Evolutionary conservation across 2,888 invertebrate species (phyloP).

Genomic region (Colletes collaris): DNA sequence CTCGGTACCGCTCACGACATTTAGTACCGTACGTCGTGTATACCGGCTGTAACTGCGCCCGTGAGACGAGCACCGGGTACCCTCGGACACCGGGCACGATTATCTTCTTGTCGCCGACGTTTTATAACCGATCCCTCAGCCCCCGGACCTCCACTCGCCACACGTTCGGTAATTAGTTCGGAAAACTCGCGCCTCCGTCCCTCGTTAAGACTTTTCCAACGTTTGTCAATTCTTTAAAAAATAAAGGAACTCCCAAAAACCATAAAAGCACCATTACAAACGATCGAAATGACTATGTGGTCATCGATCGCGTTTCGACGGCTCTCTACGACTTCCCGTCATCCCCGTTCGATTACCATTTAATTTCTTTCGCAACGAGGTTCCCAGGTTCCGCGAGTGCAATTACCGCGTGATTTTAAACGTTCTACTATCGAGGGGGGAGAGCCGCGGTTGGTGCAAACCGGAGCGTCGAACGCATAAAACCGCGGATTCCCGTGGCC

Average conservation of each 20-base stretch:
- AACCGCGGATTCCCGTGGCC: slow-evolving; percentile 15
- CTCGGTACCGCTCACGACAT: slow-evolving; percentile 63
- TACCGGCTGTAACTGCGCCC: slow-evolving; percentile 48
- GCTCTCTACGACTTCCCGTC: background rate
- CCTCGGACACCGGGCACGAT: slow-evolving; percentile 37
- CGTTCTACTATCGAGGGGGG: slow-evolving; percentile 8
- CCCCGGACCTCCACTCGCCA: background rate
- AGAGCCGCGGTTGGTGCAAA: background rate
- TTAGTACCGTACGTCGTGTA: slow-evolving; percentile 68
- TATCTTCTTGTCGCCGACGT: slow-evolving; percentile 34
- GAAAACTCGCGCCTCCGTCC: no score
- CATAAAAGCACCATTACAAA: no score
- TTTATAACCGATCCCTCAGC: slow-evolving; percentile 27
- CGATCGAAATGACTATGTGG: no score
- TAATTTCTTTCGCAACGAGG: slow-evolving; percentile 17
- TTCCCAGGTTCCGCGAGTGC: background rate
- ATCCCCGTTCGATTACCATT: background rate
- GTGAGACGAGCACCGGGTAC: slow-evolving; percentile 38
- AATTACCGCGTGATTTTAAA: slow-evolving; percentile 16
- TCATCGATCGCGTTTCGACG: no score
- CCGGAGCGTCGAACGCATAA: background rate
- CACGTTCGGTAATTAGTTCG: no score
- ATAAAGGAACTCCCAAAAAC: no score
- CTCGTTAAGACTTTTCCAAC: no score
- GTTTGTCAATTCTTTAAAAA: no score